phyloP scores from a whole-genome alignment of 2,797 vertebrate genomes.

The Schizopygopsis malacanthus region DNA sequence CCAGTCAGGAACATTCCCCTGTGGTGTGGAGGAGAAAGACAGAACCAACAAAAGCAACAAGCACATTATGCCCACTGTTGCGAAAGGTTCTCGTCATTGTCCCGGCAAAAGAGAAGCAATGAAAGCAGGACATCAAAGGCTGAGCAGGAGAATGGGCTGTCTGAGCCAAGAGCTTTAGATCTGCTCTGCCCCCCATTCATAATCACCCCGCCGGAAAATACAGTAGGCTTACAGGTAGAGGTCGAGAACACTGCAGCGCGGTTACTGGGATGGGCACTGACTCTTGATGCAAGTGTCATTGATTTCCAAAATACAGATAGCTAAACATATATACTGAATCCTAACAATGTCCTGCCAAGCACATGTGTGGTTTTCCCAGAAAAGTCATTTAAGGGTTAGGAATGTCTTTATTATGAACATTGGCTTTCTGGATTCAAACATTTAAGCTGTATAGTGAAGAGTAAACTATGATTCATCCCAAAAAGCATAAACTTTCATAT shows the following conservation, averaged over 20 bases:
- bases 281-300: constrained; percentile 2
- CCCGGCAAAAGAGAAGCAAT: constrained; percentile 50
- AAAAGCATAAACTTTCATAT: neutral
- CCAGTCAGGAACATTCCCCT: constrained; percentile 53
- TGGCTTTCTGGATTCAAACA: neutral
- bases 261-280: constrained; percentile 13
- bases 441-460: neutral
- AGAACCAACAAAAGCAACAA: constrained; percentile 60
- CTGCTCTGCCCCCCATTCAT: constrained; percentile 42
- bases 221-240: constrained; percentile 50
- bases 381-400: neutral
- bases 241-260: neutral
- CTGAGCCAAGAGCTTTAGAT: constrained; percentile 56
- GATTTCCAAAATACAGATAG: neutral
- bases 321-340: neutral
- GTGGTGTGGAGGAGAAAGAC: constrained; percentile 52
- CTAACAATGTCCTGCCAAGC: neutral
- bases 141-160: constrained; percentile 47
- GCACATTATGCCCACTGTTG: constrained; percentile 47
- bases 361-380: neutral
- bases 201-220: constrained; percentile 52
- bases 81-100: constrained; percentile 51
- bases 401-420: neutral
- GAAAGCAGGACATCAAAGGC: constrained; percentile 65
- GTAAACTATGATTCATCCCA: neutral